Evolutionary conservation across 1,140 invertebrate species (phyloP).

Genomic region (Atopsyche davidsoni): DNA sequence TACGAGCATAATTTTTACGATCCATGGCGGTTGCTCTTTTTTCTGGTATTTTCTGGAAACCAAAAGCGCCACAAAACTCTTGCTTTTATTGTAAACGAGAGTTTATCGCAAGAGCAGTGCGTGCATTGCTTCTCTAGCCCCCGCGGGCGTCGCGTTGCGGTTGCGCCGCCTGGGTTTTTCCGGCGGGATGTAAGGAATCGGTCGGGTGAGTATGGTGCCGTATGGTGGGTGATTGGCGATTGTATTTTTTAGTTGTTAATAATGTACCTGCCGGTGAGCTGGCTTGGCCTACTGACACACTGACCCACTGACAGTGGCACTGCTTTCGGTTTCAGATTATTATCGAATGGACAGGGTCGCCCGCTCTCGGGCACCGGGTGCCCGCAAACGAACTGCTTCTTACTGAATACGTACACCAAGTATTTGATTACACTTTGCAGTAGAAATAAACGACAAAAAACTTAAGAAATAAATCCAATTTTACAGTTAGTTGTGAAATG

Average conservation of each 20-base stretch:
- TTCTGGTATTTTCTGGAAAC: too few species aligned
- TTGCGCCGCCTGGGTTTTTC: background rate
- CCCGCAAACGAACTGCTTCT: constrained; percentile 1
- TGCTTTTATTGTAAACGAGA: background rate
- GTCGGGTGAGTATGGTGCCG: background rate
- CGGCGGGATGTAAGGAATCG: background rate
- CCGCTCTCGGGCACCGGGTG: constrained; percentile 2
- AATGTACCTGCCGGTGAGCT: background rate
- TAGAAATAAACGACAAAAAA: background rate
- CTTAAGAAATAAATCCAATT: background rate
- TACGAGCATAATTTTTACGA: too few species aligned
- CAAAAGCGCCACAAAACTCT: too few species aligned
- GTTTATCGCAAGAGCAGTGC: constrained; percentile 2
- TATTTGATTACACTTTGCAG: background rate
- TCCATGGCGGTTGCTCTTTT: too few species aligned
- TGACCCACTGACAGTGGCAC: constrained; percentile 14
- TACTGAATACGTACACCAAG: constrained; percentile 1
- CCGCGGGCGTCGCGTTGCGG: background rate
- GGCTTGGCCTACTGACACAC: constrained; percentile 10
- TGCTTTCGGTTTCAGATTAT: constrained; percentile 4
- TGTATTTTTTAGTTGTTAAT: constrained; percentile 3
- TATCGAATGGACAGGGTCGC: constrained; percentile 6
- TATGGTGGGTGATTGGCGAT: background rate
- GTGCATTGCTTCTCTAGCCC: background rate
- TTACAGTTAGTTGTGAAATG: background rate